phyloP scores from a whole-genome alignment of 2,797 vertebrate species.

The Chelonia mydas region DNA sequence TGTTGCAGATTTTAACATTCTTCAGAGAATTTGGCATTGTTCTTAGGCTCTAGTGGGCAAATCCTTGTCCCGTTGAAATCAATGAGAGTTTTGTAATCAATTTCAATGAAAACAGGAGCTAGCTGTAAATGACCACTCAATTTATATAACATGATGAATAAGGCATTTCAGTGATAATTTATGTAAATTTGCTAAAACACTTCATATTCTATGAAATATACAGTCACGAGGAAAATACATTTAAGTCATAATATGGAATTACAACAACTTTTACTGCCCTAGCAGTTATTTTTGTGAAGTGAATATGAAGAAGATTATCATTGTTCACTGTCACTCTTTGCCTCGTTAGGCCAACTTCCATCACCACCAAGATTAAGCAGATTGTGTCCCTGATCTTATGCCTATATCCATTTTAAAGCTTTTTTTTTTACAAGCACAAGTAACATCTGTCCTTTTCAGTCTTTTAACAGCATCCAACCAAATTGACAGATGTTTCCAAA shows the following conservation, averaged over 20 bases:
- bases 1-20: neutral
- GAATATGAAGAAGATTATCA: neutral
- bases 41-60: neutral
- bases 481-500: slow-evolving; percentile 82
- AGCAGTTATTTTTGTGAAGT: neutral
- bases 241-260: neutral
- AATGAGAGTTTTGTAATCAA: neutral
- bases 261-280: neutral
- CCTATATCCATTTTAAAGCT: slow-evolving; percentile 7
- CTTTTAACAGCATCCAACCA: slow-evolving; percentile 76
- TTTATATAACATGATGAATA: neutral
- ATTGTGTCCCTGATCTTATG: slow-evolving; percentile 3
- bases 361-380: slow-evolving; percentile 30
- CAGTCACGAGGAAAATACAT: neutral
- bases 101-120: neutral
- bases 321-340: slow-evolving; percentile 4
- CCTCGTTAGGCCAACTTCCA: slow-evolving; percentile 13
- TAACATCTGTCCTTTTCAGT: slow-evolving; percentile 83
- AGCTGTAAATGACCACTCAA: neutral
- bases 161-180: neutral
- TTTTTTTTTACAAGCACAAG: slow-evolving; percentile 60
- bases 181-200: neutral
- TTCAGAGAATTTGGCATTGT: neutral
- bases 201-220: neutral
- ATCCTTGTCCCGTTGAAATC: neutral